Conservation (phyloP, 2,888 invertebrate species). For the Leucophora obtusa region DNA sequence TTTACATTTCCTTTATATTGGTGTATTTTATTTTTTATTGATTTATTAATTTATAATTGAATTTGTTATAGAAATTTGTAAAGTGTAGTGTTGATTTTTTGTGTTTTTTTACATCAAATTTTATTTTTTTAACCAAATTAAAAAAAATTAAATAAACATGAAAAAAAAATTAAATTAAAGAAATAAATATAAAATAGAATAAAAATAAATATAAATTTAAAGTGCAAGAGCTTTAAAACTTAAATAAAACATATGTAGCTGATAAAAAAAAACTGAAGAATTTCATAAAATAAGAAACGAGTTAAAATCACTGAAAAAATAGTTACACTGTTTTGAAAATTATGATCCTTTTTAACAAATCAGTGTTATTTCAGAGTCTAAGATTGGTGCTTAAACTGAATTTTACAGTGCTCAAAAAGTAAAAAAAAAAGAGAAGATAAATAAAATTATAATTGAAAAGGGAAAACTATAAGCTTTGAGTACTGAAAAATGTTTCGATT, state of each 20-base stretch:
- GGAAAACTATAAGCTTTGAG: conserved; percentile 59
- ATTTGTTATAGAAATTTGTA: conserved; percentile 61
- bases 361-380: conserved; percentile 53
- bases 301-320: conserved; percentile 30
- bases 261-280: conserved; percentile 13
- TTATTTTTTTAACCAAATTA: conserved; percentile 58
- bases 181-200: conserved; percentile 74
- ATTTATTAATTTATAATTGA: conserved; percentile 46
- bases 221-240: conserved; percentile 48
- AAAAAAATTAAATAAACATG: conserved; percentile 38
- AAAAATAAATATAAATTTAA: conserved; percentile 48
- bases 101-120: conserved; percentile 54
- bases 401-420: conserved; percentile 54
- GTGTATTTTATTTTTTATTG: conserved; percentile 49
- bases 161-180: conserved; percentile 40
- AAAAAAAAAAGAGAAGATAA: conserved; percentile 33
- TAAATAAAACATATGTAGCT: conserved; percentile 51
- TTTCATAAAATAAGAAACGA: conserved; percentile 5
- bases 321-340: conserved; percentile 46
- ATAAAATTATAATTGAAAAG: conserved; percentile 41
- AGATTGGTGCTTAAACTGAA: conserved; percentile 60
- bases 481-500: conserved; percentile 61
- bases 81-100: conserved; percentile 60
- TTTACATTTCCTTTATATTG: conserved; percentile 49
- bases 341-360: conserved; percentile 44